Percentiles rank a stretch among this genome's conserved stretches.
phyloP scores from a whole-genome alignment of 2,797 vertebrate genomes.

The Xenentodon cancila region DNA sequence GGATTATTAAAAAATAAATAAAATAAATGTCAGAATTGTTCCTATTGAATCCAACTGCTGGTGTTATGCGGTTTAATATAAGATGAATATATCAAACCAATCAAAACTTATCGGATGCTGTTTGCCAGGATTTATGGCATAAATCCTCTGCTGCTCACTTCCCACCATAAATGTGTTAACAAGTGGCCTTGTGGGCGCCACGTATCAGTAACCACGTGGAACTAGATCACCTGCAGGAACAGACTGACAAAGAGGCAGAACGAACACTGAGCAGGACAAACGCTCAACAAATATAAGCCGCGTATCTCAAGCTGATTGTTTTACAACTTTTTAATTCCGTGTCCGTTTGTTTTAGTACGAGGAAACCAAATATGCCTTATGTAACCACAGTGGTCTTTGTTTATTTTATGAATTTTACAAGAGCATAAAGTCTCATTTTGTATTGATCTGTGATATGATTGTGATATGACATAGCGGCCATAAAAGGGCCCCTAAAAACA shows the following conservation, averaged over 20 bases:
- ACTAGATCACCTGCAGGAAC: slow-evolving; percentile 72
- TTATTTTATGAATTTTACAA: slow-evolving; percentile 43
- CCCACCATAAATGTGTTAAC: no score
- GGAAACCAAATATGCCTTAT: slow-evolving; percentile 61
- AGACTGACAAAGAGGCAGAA: slow-evolving; percentile 59
- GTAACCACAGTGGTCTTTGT: slow-evolving; percentile 53
- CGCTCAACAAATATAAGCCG: slow-evolving; percentile 71
- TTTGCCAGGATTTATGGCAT: slow-evolving; percentile 27
- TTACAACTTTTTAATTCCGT: slow-evolving; percentile 80
- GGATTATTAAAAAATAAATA: no score
- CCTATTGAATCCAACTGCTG: no score
- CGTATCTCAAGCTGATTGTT: slow-evolving; percentile 71
- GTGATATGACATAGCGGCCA: not conserved
- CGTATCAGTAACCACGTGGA: slow-evolving; percentile 17
- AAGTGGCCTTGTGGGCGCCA: not conserved
- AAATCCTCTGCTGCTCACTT: not conserved
- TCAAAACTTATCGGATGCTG: slow-evolving; percentile 64
- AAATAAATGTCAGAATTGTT: no score
- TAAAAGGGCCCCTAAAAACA: not conserved
- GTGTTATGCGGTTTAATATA: not conserved
- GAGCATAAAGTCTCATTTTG: slow-evolving; percentile 32
- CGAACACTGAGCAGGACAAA: slow-evolving; percentile 72
- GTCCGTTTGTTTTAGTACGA: slow-evolving; percentile 69
- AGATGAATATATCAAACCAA: not conserved
- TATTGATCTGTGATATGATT: slow-evolving; percentile 53